Conservation (phyloP, 2,113 vertebrate species). For the Apus apus region DNA sequence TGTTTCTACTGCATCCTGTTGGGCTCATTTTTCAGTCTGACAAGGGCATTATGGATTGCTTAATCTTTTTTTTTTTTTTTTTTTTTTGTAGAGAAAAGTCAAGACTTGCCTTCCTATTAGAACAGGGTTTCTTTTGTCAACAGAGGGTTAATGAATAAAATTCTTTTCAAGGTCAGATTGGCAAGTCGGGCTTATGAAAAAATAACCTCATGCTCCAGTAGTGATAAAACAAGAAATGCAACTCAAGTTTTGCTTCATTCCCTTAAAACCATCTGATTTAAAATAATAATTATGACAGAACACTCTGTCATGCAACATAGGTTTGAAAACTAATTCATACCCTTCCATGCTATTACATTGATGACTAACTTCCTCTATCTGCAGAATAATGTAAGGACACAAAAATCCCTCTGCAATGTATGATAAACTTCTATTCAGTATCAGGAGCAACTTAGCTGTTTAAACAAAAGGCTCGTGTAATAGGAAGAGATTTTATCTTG, state of each 20-base stretch:
- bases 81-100: neutral
- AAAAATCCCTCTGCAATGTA: constrained; percentile 2
- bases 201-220: constrained; percentile 7
- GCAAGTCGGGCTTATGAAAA: constrained; percentile 35
- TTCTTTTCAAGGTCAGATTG: constrained; percentile 35
- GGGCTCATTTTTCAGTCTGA: neutral
- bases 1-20: neutral
- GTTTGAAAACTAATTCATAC: constrained; percentile 9
- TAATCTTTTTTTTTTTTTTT: neutral
- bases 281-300: constrained; percentile 15
- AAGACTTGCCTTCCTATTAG: neutral
- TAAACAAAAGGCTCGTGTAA: neutral
- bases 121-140: neutral
- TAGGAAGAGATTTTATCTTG: neutral
- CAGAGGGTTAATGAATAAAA: constrained; percentile 36
- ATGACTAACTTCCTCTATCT: neutral
- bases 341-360: neutral
- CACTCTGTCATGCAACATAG: neutral
- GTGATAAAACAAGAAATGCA: constrained; percentile 4
- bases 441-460: neutral
- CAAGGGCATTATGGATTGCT: neutral
- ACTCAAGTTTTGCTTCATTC: constrained; percentile 15
- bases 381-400: neutral
- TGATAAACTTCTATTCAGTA: neutral
- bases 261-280: constrained; percentile 22